Percentiles rank a stretch among this genome's conserved stretches.
Evolutionary conservation across 2,113 vertebrate genomes (phyloP).

Genomic region (Hydropotes inermis): DNA sequence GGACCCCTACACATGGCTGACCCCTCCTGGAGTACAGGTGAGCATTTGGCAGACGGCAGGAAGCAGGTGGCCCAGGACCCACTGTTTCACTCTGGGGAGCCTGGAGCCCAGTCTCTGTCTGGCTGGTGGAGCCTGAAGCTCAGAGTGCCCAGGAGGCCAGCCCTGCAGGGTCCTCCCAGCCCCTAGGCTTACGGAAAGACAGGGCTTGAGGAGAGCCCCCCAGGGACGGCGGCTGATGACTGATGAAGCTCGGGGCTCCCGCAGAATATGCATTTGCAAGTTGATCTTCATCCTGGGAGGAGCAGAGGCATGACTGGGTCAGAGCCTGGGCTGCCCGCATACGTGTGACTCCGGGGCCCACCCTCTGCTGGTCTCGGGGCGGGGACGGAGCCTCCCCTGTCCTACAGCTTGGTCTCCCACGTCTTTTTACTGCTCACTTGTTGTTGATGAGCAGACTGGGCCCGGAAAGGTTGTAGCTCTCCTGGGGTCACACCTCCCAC

Average conservation of each 20-base stretch:
- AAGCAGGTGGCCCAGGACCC: not conserved
- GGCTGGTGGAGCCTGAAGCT: not conserved
- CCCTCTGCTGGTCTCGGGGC: not conserved
- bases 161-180: not conserved
- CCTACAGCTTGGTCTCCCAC: not conserved
- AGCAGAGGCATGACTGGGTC: not conserved
- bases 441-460: not conserved
- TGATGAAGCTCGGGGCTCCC: not conserved
- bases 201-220: not conserved
- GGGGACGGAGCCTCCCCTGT: rapidly evolving
- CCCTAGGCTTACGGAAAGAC: rapidly evolving
- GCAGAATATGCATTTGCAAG: not conserved
- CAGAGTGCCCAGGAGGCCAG: not conserved
- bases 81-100: not conserved
- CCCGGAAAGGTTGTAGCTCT: not conserved
- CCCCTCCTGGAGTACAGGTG: not conserved
- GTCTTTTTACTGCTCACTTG: not conserved
- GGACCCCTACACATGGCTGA: rapidly evolving
- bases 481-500: not conserved
- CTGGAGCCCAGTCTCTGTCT: not conserved
- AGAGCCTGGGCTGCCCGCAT: not conserved
- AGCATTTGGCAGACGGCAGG: rapidly evolving
- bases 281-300: not conserved
- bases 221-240: not conserved
- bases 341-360: not conserved